phyloP scores from a whole-genome alignment of 2,113 vertebrate genomes.

The Ptychochromis oligacanthus region DNA sequence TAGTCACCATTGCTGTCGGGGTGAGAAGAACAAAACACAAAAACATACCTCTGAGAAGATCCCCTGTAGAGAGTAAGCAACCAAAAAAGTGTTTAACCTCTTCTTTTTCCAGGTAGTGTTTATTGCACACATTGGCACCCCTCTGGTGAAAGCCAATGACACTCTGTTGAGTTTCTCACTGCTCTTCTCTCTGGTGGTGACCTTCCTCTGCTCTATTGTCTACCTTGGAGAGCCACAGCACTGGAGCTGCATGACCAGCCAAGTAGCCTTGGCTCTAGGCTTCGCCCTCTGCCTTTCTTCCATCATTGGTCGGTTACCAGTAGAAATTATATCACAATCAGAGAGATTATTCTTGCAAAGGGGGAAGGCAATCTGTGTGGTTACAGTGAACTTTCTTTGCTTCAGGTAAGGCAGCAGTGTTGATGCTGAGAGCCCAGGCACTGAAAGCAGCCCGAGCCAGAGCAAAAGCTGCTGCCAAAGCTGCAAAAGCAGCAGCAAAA shows the following conservation, averaged over 20 bases:
- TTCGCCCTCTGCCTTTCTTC: constrained; percentile 85
- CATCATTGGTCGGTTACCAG: constrained; percentile 76
- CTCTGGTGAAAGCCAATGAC: constrained; percentile 82
- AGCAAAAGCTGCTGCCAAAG: constrained; percentile 74
- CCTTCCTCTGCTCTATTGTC: constrained; percentile 82
- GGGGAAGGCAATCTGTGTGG: not conserved
- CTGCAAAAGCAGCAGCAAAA: constrained; percentile 78
- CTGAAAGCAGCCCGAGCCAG: constrained; percentile 67
- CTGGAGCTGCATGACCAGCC: constrained; percentile 87
- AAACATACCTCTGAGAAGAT: not conserved
- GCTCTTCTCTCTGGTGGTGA: constrained; percentile 82
- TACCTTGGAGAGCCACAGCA: constrained; percentile 82
- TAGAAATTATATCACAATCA: not conserved
- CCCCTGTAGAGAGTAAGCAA: not conserved
- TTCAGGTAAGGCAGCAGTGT: constrained; percentile 79
- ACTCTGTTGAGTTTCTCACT: constrained; percentile 81
- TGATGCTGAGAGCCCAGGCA: constrained; percentile 83
- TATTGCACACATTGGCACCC: constrained; percentile 75
- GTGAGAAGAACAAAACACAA: constrained; percentile 31
- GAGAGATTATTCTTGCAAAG: not conserved
- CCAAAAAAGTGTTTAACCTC: not conserved
- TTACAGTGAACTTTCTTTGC: not conserved
- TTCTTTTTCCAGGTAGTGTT: constrained; percentile 71
- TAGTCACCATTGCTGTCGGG: constrained; percentile 74
- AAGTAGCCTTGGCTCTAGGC: constrained; percentile 82